Percentiles rank a stretch among this genome's conserved stretches.
Conservation (phyloP, 2,797 vertebrate species). For the Micromesistius poutassou region DNA sequence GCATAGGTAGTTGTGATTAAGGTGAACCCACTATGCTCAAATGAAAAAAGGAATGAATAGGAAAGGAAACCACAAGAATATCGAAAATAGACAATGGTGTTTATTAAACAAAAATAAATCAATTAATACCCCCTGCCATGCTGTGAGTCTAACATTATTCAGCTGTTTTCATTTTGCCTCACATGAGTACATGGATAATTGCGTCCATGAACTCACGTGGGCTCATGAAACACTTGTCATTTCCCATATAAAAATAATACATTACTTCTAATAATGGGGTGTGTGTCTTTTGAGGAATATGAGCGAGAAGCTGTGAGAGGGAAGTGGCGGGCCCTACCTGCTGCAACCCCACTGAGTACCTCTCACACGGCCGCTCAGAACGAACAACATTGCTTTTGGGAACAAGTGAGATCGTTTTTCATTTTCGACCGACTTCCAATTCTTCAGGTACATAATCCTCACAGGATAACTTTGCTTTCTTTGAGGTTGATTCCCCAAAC, state of each 20-base stretch:
- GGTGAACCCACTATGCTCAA: background rate
- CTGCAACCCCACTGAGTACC: conserved; percentile 61
- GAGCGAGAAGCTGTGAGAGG: conserved; percentile 56
- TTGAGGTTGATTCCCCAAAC: conserved; percentile 63
- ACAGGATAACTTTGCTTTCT: conserved; percentile 62
- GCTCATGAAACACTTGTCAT: background rate
- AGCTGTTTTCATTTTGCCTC: background rate
- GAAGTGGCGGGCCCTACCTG: conserved; percentile 53
- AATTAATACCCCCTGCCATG: background rate
- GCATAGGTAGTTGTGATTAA: background rate
- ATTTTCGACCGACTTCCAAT: conserved; percentile 47
- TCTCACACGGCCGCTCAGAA: conserved; percentile 58
- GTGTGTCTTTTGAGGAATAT: conserved; percentile 45
- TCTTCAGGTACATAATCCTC: conserved; percentile 66
- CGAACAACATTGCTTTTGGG: conserved; percentile 65
- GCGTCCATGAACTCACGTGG: background rate
- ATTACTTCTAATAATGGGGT: conserved; percentile 13
- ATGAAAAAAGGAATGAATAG: background rate
- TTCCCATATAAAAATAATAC: background rate
- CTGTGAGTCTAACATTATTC: background rate
- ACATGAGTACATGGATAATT: background rate
- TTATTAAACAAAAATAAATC: background rate
- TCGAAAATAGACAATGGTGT: background rate
- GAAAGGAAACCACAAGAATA: background rate
- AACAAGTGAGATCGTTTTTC: conserved; percentile 62